Evolutionary conservation across 2,888 invertebrate species (phyloP).

Genomic region (Erannis defoliaria): DNA sequence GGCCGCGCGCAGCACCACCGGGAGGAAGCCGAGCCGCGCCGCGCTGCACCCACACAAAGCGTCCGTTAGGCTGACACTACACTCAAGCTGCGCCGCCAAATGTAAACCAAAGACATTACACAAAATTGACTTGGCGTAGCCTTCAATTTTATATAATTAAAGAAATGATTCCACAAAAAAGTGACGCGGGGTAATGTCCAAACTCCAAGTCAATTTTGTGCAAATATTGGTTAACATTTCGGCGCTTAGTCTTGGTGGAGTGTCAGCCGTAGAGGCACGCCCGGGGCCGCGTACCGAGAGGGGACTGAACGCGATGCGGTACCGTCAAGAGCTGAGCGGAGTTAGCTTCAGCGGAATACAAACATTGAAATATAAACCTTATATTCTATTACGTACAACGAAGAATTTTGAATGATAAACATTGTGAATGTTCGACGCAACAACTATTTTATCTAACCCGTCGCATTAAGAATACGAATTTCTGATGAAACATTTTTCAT

Average conservation of each 20-base stretch:
- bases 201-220: too few relatives aligned
- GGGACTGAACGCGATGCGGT: neutral
- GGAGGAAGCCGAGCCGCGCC: slow-evolving; percentile 61
- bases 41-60: slow-evolving; percentile 59
- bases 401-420: too few relatives aligned
- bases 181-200: too few relatives aligned
- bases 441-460: neutral
- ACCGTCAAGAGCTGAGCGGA: neutral
- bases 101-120: neutral
- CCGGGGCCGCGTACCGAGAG: neutral
- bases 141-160: too few relatives aligned
- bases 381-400: neutral
- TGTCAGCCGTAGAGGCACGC: neutral
- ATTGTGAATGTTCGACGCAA: too few relatives aligned
- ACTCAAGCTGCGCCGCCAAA: neutral
- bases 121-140: too few relatives aligned
- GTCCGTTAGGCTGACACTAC: slow-evolving; percentile 24
- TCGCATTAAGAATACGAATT: neutral
- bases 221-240: neutral
- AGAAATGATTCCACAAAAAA: neutral
- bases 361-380: neutral
- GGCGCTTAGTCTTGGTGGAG: neutral
- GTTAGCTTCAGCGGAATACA: neutral
- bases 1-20: slow-evolving; percentile 54
- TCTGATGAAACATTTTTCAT: too few relatives aligned